Conservation (phyloP, 2,113 vertebrate genomes). For the Chaetorhynchus papuensis region DNA sequence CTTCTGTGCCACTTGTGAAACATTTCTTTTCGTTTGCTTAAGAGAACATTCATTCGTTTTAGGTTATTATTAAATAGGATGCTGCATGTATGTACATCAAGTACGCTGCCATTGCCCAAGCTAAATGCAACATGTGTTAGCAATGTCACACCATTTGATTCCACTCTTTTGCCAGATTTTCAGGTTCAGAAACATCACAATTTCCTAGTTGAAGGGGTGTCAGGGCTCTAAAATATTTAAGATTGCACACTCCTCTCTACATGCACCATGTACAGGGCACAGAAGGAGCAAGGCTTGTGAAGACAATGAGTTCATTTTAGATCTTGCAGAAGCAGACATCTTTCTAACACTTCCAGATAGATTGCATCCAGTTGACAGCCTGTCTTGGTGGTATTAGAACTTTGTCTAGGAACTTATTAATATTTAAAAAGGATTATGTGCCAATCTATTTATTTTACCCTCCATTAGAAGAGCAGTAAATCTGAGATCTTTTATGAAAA, state of each 20-base stretch:
- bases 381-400: background rate
- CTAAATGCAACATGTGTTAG: background rate
- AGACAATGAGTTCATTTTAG: background rate
- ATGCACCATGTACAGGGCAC: background rate
- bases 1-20: background rate
- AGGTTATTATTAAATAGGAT: background rate
- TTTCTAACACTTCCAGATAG: background rate
- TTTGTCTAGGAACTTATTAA: background rate
- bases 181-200: background rate
- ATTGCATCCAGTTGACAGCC: background rate
- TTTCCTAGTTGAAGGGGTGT: background rate
- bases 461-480: background rate
- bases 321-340: background rate
- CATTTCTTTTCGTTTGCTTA: background rate
- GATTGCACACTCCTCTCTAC: background rate
- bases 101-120: fast-evolving
- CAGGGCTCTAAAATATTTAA: background rate
- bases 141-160: background rate
- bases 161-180: background rate
- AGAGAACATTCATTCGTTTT: background rate
- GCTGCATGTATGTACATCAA: background rate
- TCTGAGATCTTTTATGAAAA: background rate
- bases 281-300: background rate
- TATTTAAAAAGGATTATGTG: background rate
- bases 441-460: background rate